Base-by-base conservation (phyloP, 1,140 invertebrate species). In the Musca domestica region DNA sequence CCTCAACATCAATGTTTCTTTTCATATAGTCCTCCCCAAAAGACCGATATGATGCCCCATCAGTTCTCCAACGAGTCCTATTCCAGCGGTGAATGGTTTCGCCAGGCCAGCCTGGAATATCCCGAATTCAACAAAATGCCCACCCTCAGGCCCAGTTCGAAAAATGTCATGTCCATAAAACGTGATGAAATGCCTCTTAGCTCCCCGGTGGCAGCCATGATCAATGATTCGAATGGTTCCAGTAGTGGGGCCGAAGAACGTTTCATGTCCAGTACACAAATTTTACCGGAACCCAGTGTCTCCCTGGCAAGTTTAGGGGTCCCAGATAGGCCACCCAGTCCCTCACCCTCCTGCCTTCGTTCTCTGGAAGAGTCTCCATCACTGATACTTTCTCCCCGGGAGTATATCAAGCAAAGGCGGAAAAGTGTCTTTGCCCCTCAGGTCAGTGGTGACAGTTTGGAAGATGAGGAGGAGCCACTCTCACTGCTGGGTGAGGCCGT, bases 151-250 rank as follows among this genome's bases (percentile, higher is more conserved):
- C 78, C 78, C n/a, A 81, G 78, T 51, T 81, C 78, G 6, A 81
- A 81, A 19, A 81, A 76, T 69, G 64, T 81, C 19, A 79, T 81
- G 75, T 81, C 77, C 23, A 81, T 81, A 64, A 81, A 79, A 27
- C 73, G 77, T 20, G 74, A 79, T 17, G 76, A 80, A 52, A 75
- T 76, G 46, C 74, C 76, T 0, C 70, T 73, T 6, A 34, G 66
- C 14, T 81, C 78, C 1, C 78, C 78, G 0, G 61, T 81, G 14
- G 78, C 78, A 23, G 76, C 77, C 22, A 78, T 81, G 76, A 72
- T 81, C 27, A 74, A 81, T 64, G 78, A 81, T 48, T 81, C 80
- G 15, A 81, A 74, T 61, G 76, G 74, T 20, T 81, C 78, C 0
- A 81, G 76, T 56, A 81, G 78, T 64, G 73, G 77, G 3, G 34